Base-by-base conservation (phyloP, 2,888 invertebrate genomes). In the Cyclophora punctaria region DNA sequence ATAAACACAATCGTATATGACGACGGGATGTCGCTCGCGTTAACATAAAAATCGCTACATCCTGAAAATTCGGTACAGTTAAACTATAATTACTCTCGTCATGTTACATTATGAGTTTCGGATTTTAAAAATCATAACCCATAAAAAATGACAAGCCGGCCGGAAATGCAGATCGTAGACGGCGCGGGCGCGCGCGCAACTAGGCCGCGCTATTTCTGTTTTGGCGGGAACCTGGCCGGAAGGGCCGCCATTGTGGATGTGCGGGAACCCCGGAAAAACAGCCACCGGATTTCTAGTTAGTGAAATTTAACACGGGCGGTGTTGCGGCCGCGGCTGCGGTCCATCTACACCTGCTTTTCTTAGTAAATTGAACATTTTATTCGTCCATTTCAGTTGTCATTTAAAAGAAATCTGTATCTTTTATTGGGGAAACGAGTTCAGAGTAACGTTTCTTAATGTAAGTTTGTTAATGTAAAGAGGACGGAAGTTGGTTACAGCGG, bases 161-260 rank as follows among this genome's bases (percentile, higher is more conserved):
- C 86, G 87, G 87, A 88, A 86, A 87, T 87, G 87, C 87, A 85
- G 80, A 78, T 77, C 73, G 76, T 69, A 68, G 74, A 69, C 73
- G 70, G 73, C 72, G 78, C 84, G 86, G 84, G 76, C 72, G 75
- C 81, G 82, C 78, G 73, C 77, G 81, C 75, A 88, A 84, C 80
- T 88, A 73, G 87, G 87, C 86, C 87, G 86, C 80, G 76, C 81
- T 88, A 88, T 88, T 88, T 87, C 84, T 83, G 85, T 82, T 87
- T 86, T 84, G 88, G 86, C 87, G 87, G 85, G 87, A 88, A 85
- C 83, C 81, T 80, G 84, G 83, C 86, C 88, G 87, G 87, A 88
- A 84, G 76, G 75, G 80, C 68, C 83, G 81, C 85, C 85, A 87
- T 87, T 87, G 87, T 87, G 77, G 85, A 83, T 80, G 83, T 73